Conservation (phyloP, 2,113 vertebrate species). For the Python bivittatus region DNA sequence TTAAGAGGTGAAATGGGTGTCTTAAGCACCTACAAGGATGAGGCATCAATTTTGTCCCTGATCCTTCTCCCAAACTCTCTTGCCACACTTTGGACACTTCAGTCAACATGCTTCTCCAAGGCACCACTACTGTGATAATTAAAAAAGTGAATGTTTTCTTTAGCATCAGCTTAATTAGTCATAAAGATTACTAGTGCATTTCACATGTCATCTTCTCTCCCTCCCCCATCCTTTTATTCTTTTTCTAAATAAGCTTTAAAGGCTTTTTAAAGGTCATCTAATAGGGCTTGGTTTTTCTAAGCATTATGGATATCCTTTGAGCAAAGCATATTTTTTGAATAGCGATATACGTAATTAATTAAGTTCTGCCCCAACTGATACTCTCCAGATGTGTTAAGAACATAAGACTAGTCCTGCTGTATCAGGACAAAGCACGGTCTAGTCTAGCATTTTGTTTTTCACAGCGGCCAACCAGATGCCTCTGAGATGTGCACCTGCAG, state of each 20-base stretch:
- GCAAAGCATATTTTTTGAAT: constrained; percentile 59
- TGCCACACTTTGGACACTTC: too few relatives aligned
- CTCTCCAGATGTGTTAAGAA: background rate
- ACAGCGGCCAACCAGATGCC: too few relatives aligned
- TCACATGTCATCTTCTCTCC: background rate
- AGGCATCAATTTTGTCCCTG: too few relatives aligned
- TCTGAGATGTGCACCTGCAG: too few relatives aligned
- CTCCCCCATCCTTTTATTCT: constrained; percentile 7
- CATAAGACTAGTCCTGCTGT: background rate
- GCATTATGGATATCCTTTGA: constrained; percentile 59
- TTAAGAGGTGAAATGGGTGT: too few relatives aligned
- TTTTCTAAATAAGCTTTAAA: constrained; percentile 22
- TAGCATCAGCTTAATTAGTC: constrained; percentile 19
- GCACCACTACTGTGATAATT: background rate
- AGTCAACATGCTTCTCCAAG: background rate
- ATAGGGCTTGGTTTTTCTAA: constrained; percentile 43
- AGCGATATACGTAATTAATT: constrained; percentile 57
- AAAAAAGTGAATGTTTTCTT: constrained; percentile 37
- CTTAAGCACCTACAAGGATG: too few relatives aligned
- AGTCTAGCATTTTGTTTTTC: too few relatives aligned
- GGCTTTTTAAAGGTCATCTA: constrained; percentile 1
- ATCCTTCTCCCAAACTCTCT: too few relatives aligned
- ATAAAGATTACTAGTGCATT: background rate
- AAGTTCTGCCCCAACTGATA: background rate
- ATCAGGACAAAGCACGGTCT: background rate